A percentile compares a stretch with the other conserved stretches of the same genome.
phyloP scores from a whole-genome alignment of 2,113 vertebrate genomes.

The Perca fluviatilis region DNA sequence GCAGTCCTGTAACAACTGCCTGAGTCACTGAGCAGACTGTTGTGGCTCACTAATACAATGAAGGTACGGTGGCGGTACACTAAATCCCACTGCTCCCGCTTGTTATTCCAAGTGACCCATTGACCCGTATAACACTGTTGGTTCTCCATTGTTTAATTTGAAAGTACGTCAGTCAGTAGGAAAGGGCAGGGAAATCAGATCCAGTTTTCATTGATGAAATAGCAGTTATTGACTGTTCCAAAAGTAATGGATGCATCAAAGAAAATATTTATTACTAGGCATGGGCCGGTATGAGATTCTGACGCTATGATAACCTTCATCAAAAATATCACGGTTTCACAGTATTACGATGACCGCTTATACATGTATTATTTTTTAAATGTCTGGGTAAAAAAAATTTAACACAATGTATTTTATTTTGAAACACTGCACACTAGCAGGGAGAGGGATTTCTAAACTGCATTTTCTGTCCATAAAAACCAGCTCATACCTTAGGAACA shows the following conservation, averaged over 20 bases:
- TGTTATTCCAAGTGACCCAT: constrained; percentile 60
- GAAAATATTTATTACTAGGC: not conserved
- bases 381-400: too few relatives aligned
- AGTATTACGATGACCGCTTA: too few relatives aligned
- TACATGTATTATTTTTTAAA: too few relatives aligned
- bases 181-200: not conserved
- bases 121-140: constrained; percentile 25
- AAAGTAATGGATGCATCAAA: not conserved
- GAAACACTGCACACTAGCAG: too few relatives aligned
- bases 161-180: constrained; percentile 26
- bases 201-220: not conserved
- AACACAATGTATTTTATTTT: too few relatives aligned
- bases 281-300: too few relatives aligned
- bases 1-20: not conserved
- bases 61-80: constrained; percentile 26
- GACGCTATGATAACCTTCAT: too few relatives aligned
- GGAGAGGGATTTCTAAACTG: too few relatives aligned
- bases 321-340: too few relatives aligned
- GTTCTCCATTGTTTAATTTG: constrained; percentile 40
- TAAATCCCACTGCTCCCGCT: constrained; percentile 53
- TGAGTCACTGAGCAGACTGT: constrained; percentile 36
- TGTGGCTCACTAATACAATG: constrained; percentile 20
- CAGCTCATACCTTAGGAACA: too few relatives aligned
- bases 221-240: not conserved
- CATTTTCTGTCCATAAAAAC: too few relatives aligned